These are phyloP conservation scores for Drosophila santomea DNA, from an alignment of 1,140 invertebrate genomes.

Conservation along the genomic window DNA sequence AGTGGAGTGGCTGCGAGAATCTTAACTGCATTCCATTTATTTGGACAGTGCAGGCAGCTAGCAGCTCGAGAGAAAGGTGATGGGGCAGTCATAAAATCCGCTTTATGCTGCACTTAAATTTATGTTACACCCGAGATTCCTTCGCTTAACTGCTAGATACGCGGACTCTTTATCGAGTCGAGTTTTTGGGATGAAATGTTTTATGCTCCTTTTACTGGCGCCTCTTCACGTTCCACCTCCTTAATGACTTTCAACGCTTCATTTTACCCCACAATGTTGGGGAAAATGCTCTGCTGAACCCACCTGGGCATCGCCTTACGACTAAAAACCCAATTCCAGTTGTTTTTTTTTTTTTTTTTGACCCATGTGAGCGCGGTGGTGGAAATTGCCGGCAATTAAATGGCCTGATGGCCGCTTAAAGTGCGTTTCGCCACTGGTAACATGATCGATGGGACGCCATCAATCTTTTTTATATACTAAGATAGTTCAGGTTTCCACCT, in stretches of 20 bases:
- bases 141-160: conserved; percentile 63
- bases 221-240: conserved; percentile 38
- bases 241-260: conserved; percentile 65
- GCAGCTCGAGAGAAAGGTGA: conserved; percentile 26
- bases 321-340: conserved; percentile 14
- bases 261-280: conserved; percentile 55
- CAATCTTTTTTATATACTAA: conserved; percentile 14
- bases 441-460: conserved; percentile 29
- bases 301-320: conserved; percentile 30
- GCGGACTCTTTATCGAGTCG: conserved; percentile 61
- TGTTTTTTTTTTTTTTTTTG: conserved; percentile 1
- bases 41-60: conserved; percentile 62
- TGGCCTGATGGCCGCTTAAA: conserved; percentile 31
- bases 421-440: conserved; percentile 25
- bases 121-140: conserved; percentile 81
- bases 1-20: conserved; percentile 5
- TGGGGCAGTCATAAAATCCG: conserved; percentile 69
- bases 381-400: conserved; percentile 41
- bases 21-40: conserved; percentile 79
- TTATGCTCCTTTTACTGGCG: conserved; percentile 65
- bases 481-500: neutral
- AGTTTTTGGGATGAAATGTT: conserved; percentile 61
- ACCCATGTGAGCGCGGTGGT: conserved; percentile 24
- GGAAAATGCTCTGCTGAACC: conserved; percentile 17
- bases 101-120: conserved; percentile 82